Evolutionary conservation across 2,797 vertebrate species (phyloP).

Genomic region (Otolemur crassicaudatus): DNA sequence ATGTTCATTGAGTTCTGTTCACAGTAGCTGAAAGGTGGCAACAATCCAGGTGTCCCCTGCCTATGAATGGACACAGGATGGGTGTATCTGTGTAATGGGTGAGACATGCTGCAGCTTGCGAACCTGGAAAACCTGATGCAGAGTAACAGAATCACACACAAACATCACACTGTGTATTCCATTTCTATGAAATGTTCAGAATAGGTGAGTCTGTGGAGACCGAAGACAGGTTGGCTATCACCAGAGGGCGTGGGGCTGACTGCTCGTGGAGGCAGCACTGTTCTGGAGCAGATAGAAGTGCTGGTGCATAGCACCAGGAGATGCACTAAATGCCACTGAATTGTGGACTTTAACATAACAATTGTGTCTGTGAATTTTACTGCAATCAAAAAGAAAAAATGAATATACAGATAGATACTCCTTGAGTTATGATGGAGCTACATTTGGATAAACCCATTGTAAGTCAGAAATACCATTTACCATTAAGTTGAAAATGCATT

Average conservation of each 20-base stretch:
- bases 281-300: not conserved
- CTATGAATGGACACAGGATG: not conserved
- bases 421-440: not conserved
- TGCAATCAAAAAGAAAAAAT: not conserved
- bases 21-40: not conserved
- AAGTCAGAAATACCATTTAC: not conserved
- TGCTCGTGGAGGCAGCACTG: not conserved
- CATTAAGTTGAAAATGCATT: not conserved
- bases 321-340: not conserved
- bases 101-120: not conserved
- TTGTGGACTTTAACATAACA: slow-evolving; percentile 19
- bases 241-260: not conserved
- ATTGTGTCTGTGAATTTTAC: slow-evolving; percentile 46
- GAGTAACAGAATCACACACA: not conserved
- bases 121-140: not conserved
- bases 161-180: not conserved
- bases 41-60: not conserved
- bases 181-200: not conserved
- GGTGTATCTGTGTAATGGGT: not conserved
- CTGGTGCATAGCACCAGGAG: slow-evolving; percentile 26
- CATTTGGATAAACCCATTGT: not conserved
- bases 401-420: not conserved
- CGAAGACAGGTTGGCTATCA: slow-evolving; percentile 6
- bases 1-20: not conserved
- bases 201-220: not conserved